Evolutionary conservation across 2,888 invertebrate species (phyloP).

Genomic region (Idaea biselata): DNA sequence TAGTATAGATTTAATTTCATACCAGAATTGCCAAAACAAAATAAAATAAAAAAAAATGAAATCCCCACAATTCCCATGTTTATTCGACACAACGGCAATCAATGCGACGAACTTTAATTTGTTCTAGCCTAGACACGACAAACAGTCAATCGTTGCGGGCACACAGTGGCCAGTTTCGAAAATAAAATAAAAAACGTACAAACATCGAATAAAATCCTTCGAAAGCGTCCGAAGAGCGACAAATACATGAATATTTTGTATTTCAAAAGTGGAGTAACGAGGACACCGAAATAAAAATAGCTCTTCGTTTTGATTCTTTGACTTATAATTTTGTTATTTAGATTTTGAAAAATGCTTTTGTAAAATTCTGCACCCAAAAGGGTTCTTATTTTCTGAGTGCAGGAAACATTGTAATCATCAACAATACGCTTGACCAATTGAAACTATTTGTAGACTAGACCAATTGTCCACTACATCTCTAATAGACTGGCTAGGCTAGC

Average conservation of each 20-base stretch:
- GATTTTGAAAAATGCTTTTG: constrained; percentile 6
- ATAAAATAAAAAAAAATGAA: background rate
- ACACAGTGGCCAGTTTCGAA: constrained; percentile 25
- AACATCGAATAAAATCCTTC: background rate
- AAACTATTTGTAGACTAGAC: too few species aligned
- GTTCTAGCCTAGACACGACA: constrained; percentile 23
- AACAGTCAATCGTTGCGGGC: constrained; percentile 33
- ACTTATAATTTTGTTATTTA: constrained; percentile 10
- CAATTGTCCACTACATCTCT: too few species aligned
- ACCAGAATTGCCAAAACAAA: background rate
- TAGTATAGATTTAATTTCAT: too few species aligned
- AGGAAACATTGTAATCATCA: too few species aligned
- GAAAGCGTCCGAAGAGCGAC: constrained; percentile 3
- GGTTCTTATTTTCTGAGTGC: too few species aligned
- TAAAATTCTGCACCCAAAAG: too few species aligned
- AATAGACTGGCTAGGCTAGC: too few species aligned
- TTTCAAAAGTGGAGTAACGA: constrained; percentile 19
- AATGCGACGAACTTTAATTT: constrained; percentile 29
- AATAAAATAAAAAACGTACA: constrained; percentile 21
- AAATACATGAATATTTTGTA: constrained; percentile 22
- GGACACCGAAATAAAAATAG: constrained; percentile 9
- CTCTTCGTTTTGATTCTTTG: background rate
- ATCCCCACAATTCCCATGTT: background rate
- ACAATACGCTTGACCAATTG: too few species aligned
- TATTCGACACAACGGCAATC: constrained; percentile 20